These are phyloP conservation scores for Aphodius granarius DNA, from an alignment of 2,888 invertebrate genomes.

Conservation along the genomic window DNA sequence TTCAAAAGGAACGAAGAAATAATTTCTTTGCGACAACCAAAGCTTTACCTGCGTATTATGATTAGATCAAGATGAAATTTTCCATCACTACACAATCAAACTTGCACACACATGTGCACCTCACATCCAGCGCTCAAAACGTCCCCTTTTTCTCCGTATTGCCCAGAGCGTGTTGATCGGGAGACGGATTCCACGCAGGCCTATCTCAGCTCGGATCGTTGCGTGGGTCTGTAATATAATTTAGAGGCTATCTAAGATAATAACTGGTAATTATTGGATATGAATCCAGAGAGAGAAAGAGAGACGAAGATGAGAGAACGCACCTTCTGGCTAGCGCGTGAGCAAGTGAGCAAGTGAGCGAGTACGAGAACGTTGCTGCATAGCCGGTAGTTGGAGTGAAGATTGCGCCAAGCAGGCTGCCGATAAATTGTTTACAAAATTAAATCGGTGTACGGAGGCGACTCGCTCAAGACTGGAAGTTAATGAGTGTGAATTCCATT, in stretches of 20 bases:
- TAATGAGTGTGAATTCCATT: conserved; percentile 9
- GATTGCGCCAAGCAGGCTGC: conserved; percentile 19
- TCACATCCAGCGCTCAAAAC: not conserved
- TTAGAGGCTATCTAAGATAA: conserved; percentile 51
- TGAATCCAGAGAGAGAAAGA: conserved; percentile 30
- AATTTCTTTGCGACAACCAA: too few relatives aligned
- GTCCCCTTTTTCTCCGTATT: not conserved
- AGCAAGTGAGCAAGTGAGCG: conserved; percentile 15
- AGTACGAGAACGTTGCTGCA: conserved; percentile 17
- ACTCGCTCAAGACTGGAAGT: not conserved
- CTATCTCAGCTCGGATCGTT: conserved; percentile 40
- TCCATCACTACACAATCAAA: not conserved
- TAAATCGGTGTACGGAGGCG: conserved; percentile 10
- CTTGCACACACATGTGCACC: not conserved
- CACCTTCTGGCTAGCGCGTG: not conserved
- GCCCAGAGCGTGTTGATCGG: not conserved
- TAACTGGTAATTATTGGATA: conserved; percentile 51
- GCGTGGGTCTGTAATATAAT: conserved; percentile 53
- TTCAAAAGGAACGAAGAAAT: too few relatives aligned
- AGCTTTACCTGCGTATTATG: not conserved
- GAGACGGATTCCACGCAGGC: not conserved
- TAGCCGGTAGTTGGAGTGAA: conserved; percentile 26
- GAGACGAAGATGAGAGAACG: conserved; percentile 14
- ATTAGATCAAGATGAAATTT: not conserved
- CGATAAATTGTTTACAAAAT: conserved; percentile 28